Conservation (phyloP, 2,797 vertebrate genomes). For the Sebastes matsubarae region DNA sequence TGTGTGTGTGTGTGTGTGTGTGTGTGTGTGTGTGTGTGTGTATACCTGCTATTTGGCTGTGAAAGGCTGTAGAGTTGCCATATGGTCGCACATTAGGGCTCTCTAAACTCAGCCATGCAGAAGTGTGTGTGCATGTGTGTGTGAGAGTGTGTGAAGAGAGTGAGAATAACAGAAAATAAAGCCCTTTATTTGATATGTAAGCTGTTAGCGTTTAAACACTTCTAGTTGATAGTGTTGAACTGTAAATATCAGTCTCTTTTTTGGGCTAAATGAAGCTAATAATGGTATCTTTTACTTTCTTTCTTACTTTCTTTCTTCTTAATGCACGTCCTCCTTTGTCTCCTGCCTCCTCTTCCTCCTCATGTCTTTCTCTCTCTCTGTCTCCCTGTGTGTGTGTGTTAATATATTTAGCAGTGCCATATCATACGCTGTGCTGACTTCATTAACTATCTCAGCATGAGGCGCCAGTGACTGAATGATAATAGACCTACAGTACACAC, state of each 20-base stretch:
- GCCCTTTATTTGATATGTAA: not conserved
- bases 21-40: slow-evolving; percentile 8
- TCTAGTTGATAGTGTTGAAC: not conserved
- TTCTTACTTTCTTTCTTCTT: not conserved
- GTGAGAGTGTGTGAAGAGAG: slow-evolving; percentile 2
- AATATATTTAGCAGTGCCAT: slow-evolving; percentile 72
- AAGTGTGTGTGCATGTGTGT: slow-evolving; percentile 15
- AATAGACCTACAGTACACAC: slow-evolving; percentile 45
- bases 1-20: slow-evolving; percentile 9
- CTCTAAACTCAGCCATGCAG: slow-evolving; percentile 50
- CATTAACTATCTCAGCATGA: slow-evolving; percentile 75
- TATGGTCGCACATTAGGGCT: slow-evolving; percentile 70
- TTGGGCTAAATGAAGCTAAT: slow-evolving; percentile 6
- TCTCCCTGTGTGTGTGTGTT: slow-evolving; percentile 30
- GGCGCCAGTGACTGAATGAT: slow-evolving; percentile 61
- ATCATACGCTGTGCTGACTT: slow-evolving; percentile 68
- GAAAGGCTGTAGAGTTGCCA: slow-evolving; percentile 52
- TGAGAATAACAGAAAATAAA: slow-evolving; percentile 7
- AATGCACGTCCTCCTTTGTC: not conserved
- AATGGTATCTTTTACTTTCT: not conserved
- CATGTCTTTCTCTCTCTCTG: not conserved
- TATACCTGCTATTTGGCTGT: slow-evolving; percentile 44
- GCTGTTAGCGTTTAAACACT: slow-evolving; percentile 32
- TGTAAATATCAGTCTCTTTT: slow-evolving; percentile 18
- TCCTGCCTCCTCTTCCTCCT: not conserved